Base-by-base conservation (phyloP, 2,797 vertebrate genomes). In the Bovichtus diacanthus region DNA sequence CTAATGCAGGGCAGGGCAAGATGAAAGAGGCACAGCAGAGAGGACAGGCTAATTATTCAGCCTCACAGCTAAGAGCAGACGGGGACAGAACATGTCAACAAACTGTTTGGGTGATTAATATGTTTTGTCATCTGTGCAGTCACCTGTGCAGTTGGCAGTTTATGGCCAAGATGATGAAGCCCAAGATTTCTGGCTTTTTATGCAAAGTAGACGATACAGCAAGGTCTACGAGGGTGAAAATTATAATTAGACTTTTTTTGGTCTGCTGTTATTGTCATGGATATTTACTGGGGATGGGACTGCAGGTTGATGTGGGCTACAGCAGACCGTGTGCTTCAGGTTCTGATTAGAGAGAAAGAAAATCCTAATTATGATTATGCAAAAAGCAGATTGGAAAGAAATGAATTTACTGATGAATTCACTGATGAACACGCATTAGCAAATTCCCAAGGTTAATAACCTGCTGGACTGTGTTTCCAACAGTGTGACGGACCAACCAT, bases 31-130 rank as follows among this genome's bases (percentile, higher is more conserved):
- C 86, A 74, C 85, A 85, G 86, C 85, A 53, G 86, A 86, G 81
- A 89, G 90, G 89, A 80, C 83, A 79, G 87, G 82, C 87, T 92
- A 89, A 95, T 95, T 95, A 94, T 94, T 95, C 93, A 93, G 80
- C 90, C 85, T 70, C 78, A 83, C 80, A 77, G 78, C 77, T 82
- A 88, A 91, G 83, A 90, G 88, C 90, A 87, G 83, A 88, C 74
- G 44, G 85, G 80, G 77, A 86, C 70, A 81, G 75, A 82, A 85
- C 59, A 76, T 88, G 91, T 93, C 91, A 88, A 91, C 90, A 93
- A 88, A 91, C 86, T 82, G 75, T 91, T 92, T 84, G 78, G 83
- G 74, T 92, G 92, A 93, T 91, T 88, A 81, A 93, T 90, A 82
- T 82, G 88, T 91, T 83, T 87, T 85, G 87, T 91, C 89, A 88